phyloP scores from a whole-genome alignment of 2,113 vertebrate genomes.

The Gymnocephalus cernua region DNA sequence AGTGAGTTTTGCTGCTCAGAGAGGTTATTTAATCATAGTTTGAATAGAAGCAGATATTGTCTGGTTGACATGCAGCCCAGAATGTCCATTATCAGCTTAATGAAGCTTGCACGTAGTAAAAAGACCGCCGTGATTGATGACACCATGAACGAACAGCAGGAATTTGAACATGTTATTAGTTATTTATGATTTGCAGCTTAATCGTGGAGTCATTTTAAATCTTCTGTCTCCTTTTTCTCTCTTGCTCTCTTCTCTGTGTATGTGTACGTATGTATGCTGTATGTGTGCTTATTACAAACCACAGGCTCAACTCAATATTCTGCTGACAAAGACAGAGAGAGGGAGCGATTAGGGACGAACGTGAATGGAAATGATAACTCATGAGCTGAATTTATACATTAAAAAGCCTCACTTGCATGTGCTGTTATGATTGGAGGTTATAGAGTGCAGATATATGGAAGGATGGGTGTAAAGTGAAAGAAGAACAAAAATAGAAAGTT shows the following conservation, averaged over 20 bases:
- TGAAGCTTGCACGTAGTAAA: constrained; percentile 43
- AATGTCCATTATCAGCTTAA: constrained; percentile 65
- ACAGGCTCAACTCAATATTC: constrained; percentile 40
- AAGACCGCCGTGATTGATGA: constrained; percentile 62
- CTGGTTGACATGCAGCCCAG: constrained; percentile 45
- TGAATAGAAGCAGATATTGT: constrained; percentile 53
- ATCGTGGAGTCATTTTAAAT: constrained; percentile 46
- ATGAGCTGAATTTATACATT: constrained; percentile 48
- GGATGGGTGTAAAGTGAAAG: neutral
- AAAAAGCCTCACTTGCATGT: constrained; percentile 31
- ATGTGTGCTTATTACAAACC: neutral
- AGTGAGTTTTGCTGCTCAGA: constrained; percentile 24
- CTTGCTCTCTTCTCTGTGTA: neutral
- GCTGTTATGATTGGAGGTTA: neutral
- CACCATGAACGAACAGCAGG: constrained; percentile 6
- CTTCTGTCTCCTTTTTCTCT: constrained; percentile 4
- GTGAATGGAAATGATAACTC: constrained; percentile 45
- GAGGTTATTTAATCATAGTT: constrained; percentile 62
- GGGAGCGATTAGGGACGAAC: constrained; percentile 30
- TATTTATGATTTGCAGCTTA: constrained; percentile 58
- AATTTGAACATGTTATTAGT: constrained; percentile 41
- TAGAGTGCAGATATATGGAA: neutral
- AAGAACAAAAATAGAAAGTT: constrained; percentile 8
- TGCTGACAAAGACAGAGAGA: constrained; percentile 64
- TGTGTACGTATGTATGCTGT: neutral